These are phyloP conservation scores for Meliscaeva auricollis DNA, from an alignment of 2,888 invertebrate species.

Conservation along the genomic window DNA sequence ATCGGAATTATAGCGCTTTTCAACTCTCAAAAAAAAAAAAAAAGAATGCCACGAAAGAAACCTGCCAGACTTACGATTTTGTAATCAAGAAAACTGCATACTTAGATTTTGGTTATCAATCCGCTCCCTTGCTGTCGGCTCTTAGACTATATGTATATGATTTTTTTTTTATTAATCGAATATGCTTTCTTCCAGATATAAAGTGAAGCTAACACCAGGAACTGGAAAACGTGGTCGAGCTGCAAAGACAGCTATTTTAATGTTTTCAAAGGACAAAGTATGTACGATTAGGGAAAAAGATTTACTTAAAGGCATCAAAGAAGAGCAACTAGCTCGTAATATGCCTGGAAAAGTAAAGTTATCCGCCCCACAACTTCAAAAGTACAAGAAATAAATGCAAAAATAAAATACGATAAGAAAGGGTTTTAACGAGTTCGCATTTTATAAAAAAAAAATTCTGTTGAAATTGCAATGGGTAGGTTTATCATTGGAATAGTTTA, in stretches of 20 bases:
- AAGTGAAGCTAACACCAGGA: constrained; percentile 98
- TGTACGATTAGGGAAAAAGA: constrained; percentile 93
- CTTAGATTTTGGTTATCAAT: too few species aligned
- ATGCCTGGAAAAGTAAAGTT: constrained; percentile 99
- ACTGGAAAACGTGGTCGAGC: constrained; percentile 97
- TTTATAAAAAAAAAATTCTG: constrained; percentile 5
- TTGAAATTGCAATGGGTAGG: constrained; percentile 9
- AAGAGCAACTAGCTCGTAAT: constrained; percentile 96
- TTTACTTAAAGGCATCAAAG: constrained; percentile 95
- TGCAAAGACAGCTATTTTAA: constrained; percentile 94
- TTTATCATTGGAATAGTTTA: constrained; percentile 39
- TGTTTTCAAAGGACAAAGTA: constrained; percentile 93
- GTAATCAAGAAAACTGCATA: too few species aligned
- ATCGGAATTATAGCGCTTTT: too few species aligned
- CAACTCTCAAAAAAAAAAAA: too few species aligned
- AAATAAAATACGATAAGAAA: background rate
- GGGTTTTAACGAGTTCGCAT: constrained; percentile 6
- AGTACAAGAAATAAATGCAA: constrained; percentile 86
- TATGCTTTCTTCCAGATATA: constrained; percentile 87
- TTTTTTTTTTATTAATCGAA: background rate
- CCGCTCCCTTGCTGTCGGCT: too few species aligned
- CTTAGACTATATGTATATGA: too few species aligned
- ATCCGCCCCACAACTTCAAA: constrained; percentile 93
- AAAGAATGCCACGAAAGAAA: too few species aligned
- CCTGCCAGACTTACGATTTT: too few species aligned